phyloP scores from a whole-genome alignment of 2,113 vertebrate species.

The Monopterus albus region DNA sequence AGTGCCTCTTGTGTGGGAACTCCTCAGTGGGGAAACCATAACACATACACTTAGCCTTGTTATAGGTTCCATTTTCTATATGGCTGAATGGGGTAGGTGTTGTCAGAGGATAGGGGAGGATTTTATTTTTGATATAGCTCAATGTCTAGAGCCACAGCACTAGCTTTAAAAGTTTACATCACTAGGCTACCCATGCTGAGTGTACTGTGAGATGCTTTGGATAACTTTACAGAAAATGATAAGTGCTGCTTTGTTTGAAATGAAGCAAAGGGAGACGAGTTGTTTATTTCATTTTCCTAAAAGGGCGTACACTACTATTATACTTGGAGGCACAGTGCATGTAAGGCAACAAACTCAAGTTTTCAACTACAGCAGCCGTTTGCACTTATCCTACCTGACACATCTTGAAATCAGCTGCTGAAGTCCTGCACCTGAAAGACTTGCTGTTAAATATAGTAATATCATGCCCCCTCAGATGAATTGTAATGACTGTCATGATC shows the following conservation, averaged over 20 bases:
- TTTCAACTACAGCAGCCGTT: constrained; percentile 6
- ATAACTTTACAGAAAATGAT: constrained; percentile 16
- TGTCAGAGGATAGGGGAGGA: constrained; percentile 4
- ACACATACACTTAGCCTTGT: not conserved
- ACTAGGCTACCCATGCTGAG: constrained; percentile 9
- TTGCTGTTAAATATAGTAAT: no score
- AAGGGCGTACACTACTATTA: constrained; percentile 39
- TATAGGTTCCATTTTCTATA: not conserved
- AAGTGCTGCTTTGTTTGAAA: constrained; percentile 15
- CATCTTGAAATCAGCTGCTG: not conserved
- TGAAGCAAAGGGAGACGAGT: constrained; percentile 13
- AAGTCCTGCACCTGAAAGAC: no score
- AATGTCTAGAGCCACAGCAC: constrained; percentile 5
- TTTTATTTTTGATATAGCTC: constrained; percentile 24
- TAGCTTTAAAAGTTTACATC: constrained; percentile 22
- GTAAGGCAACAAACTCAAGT: not conserved
- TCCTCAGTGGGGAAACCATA: constrained; percentile 24
- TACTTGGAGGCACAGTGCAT: constrained; percentile 16
- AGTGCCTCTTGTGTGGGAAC: not conserved
- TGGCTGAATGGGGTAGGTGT: constrained; percentile 7
- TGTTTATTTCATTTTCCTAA: constrained; percentile 21
- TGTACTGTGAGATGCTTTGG: constrained; percentile 15
- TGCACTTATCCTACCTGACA: not conserved
- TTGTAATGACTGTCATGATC: no score
- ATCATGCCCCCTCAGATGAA: no score